Conservation (phyloP, 2,113 vertebrate genomes). For the Hassar affinis region DNA sequence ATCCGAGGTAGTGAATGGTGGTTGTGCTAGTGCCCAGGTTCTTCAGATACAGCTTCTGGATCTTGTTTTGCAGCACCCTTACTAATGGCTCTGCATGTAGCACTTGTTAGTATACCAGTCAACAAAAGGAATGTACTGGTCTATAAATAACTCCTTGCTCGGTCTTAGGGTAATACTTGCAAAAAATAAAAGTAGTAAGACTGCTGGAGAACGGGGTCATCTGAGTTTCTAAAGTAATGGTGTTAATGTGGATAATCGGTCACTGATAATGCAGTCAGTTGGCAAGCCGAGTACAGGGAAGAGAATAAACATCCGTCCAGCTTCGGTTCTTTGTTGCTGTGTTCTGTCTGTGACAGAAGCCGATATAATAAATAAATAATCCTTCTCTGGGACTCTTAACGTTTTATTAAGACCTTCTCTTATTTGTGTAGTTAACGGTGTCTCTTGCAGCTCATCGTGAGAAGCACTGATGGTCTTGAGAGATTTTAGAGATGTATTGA, state of each 20-base stretch:
- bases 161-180: neutral
- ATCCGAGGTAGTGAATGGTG: neutral
- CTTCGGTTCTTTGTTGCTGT: neutral
- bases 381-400: neutral
- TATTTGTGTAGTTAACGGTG: neutral
- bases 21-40: neutral
- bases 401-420: neutral
- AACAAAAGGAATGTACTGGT: conserved; percentile 16
- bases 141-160: conserved; percentile 3
- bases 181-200: neutral
- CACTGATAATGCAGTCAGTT: neutral
- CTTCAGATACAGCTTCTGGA: neutral
- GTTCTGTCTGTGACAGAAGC: neutral
- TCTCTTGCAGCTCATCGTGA: neutral
- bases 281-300: neutral
- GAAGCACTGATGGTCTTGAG: neutral
- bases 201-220: neutral
- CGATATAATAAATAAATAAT: neutral
- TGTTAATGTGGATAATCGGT: neutral
- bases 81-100: neutral
- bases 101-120: conserved; percentile 23
- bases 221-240: neutral
- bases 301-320: neutral
- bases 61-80: neutral
- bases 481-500: neutral